Base-by-base conservation (phyloP, 2,888 invertebrate species). In the Seira musarum region DNA sequence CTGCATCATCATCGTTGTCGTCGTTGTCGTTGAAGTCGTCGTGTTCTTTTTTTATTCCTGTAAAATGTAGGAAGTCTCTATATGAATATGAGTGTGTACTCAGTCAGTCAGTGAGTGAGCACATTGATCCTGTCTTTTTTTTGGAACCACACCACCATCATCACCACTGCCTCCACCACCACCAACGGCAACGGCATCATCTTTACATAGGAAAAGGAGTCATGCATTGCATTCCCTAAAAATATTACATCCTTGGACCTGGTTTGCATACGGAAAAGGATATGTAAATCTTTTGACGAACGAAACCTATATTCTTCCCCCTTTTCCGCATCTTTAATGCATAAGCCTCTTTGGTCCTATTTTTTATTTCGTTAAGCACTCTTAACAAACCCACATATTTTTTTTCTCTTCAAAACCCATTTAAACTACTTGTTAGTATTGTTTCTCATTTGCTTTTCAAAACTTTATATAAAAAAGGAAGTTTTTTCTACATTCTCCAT, bases 211-310 rank as follows among this genome's bases (percentile, higher is more conserved):
- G n/a, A n/a, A 15, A 53, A 53, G 13, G 53, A n/a, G 15, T 53
- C 53, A 53, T 53, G 17, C 53, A n/a, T 30, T 30, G 2, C 30
- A 8, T 13, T 53, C 53, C 13, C 53, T 2, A 17, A 53, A 53
- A 53, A 53, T n/a, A 53, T 53, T 53, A 13, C 3, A 53, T 53
- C 53, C 13, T 53, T 53, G 15, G 53, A 3, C 15, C 2, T 17
- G 15, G 15, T 17, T n/a, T 53, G 17, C 53, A 53, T 53, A 53
- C 17, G 53, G n/a, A 53, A 13, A 53, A 13, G n/a, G n/a, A 53
- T 61, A 67, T 71, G 72, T 72, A 79, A 73, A 79, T 79, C 79
- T 61, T 49, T 25, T 73, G 79, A 68, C 72, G 72, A 79, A 67
- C 69, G 53, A 24, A n/a, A 69, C 63, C 67, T 46, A 60, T 70